Percentiles rank a stretch among this genome's conserved stretches.
phyloP scores from a whole-genome alignment of 2,888 invertebrate genomes.

The Thecophora atra region DNA sequence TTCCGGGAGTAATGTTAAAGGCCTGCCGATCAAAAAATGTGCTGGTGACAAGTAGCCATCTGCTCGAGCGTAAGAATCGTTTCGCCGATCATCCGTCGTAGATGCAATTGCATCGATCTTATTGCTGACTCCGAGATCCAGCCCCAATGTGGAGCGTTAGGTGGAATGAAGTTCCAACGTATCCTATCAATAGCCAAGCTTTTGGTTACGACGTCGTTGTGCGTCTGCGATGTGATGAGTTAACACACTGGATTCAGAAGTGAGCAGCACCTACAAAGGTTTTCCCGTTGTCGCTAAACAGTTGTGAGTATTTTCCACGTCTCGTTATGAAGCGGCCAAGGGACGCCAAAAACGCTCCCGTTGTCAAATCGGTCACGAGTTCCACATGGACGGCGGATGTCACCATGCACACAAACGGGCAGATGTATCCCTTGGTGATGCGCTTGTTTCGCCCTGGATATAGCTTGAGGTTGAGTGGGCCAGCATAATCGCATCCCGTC shows the following conservation, averaged over 20 bases:
- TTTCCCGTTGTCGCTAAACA: constrained; percentile 6
- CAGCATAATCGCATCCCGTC: constrained; percentile 18
- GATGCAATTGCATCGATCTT: constrained; percentile 18
- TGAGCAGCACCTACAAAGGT: constrained; percentile 24
- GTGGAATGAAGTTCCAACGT: constrained; percentile 15
- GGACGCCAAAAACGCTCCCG: background rate
- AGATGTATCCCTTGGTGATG: background rate
- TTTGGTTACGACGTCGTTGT: constrained; percentile 13
- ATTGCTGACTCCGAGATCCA: constrained; percentile 29
- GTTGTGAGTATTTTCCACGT: constrained; percentile 4
- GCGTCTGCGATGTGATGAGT: constrained; percentile 13
- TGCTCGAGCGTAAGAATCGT: constrained; percentile 15
- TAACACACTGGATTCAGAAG: constrained; percentile 31
- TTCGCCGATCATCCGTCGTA: constrained; percentile 16
- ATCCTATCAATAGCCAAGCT: constrained; percentile 24
- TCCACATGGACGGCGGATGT: constrained; percentile 5
- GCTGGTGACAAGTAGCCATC: no score
- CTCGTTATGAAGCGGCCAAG: background rate
- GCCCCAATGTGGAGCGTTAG: constrained; percentile 26
- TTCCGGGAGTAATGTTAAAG: background rate
- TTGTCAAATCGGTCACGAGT: background rate
- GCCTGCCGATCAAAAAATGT: constrained; percentile 3
- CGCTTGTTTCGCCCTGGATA: background rate
- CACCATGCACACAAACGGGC: background rate
- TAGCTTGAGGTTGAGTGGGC: background rate